phyloP scores from a whole-genome alignment of 2,113 vertebrate genomes.

The Poecilia latipinna region DNA sequence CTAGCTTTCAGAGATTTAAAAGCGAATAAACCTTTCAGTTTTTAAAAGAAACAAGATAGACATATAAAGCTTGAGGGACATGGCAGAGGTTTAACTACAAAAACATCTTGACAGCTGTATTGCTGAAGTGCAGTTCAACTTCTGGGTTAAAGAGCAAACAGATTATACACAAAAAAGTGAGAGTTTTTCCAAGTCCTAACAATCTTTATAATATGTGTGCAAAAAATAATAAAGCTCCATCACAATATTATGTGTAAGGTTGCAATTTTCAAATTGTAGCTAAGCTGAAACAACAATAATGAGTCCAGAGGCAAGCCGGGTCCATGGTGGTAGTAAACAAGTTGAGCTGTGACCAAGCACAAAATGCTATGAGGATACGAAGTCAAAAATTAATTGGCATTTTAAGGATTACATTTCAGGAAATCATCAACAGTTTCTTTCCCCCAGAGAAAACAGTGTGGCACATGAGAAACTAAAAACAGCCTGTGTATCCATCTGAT shows the following conservation, averaged over 20 bases:
- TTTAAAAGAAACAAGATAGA: not conserved
- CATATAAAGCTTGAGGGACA: not conserved
- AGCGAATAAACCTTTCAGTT: not conserved
- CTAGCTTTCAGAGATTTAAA: not conserved
- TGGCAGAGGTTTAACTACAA: not conserved
- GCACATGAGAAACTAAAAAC: conserved; percentile 15
- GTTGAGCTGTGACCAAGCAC: conserved; percentile 26
- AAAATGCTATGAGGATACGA: conserved; percentile 7
- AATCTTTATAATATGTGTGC: not conserved
- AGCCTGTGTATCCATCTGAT: conserved; percentile 19
- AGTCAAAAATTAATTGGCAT: conserved; percentile 29
- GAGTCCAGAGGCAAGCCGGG: conserved; percentile 21
- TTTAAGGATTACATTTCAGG: conserved; percentile 47
- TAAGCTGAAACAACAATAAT: conserved; percentile 45
- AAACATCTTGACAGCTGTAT: not conserved
- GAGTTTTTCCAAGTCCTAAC: not conserved
- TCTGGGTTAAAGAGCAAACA: not conserved
- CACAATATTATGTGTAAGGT: conserved; percentile 4
- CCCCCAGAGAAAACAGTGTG: conserved; percentile 18
- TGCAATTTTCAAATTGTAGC: conserved; percentile 15
- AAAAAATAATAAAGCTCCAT: not conserved
- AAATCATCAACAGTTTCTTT: conserved; percentile 31
- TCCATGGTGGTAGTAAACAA: conserved; percentile 15
- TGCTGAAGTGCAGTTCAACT: not conserved
- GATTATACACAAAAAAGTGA: not conserved